Evolutionary conservation across 2,113 vertebrate species (phyloP), one percentile per base, ranked within the genome.

Genomic region (Sprattus sprattus): DNA sequence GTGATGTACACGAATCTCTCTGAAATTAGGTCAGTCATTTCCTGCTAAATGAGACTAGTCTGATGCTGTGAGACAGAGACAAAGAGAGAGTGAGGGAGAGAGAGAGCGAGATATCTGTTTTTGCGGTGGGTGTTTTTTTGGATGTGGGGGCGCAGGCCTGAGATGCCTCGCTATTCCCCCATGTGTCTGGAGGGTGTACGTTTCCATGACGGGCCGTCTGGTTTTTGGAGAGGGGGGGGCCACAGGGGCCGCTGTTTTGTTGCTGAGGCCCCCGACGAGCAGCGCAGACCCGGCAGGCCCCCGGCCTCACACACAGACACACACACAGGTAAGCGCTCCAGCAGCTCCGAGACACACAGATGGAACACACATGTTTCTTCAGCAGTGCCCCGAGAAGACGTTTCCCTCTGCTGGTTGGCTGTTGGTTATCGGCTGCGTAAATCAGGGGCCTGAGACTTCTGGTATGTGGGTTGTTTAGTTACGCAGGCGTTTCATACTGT

Each of bases 181-280:
- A 3, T 28, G 94, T 95, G 95, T 96, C 95, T 97, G 95, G 94
- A 93, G 94, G 93, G 93, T 80, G 87, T 93, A 91, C 88, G 88
- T 94, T 95, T 94, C 92, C 92, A 87, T 86, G 93, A 93, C 89
- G 28, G 93, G 88, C 91, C 75, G 86, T 95, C 94, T 84, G 13
- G 89, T 93, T 94, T 94, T 39, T 15, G 10, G 25, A 32, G 71
- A 78, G 71, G 71, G 71, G 71, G 39, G 71, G 88, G 88, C 92
- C 90, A 87, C 86, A 84, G 44, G 20, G n/a, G 88, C 84, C 84
- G 9, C 93, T 95, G 91, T 95, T 94, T 93, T 94, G 94, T 91
- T 89, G 91, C 82, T 85, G 88, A 92, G 91, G 93, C 91, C 85
- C 52, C 54, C 32, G 44, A 46, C 71, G 13, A 78, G 25, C 4